Base-by-base conservation (phyloP, 2,797 vertebrate genomes). In the Uromys caudimaculatus region DNA sequence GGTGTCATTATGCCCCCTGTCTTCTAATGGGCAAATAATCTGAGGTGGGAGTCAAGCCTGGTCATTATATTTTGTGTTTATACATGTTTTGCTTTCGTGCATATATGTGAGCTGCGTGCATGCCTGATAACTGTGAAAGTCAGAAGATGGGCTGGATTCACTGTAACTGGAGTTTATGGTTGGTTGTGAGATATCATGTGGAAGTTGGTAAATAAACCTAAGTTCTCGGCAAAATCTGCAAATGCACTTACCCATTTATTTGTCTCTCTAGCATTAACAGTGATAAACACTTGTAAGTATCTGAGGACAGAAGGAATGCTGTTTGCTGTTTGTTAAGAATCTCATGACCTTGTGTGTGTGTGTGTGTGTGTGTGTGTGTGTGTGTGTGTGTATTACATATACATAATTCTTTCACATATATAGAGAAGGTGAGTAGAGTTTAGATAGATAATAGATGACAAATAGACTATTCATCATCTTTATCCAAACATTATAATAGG, bases 1-100 rank as follows among this genome's bases (percentile, higher is more conserved):
- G 91, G 78, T 95, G 89, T 95, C 82, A 94, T 86, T 94, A 91
- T 94, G 89, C 78, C 82, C 82, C 92, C 62, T 71, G 56, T 94
- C 89, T 96, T 94, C 86, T 97, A 94, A 89, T 94, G 86, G 95
- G 89, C 69, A 97, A 96, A 96, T 89, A 67, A 96, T 97, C 85
- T 93, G 64, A 95, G 96, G 93, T 95, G 64, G 54, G 91, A 94
- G 54, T 95, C 29, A 87, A 95, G 96, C 76, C 76, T 96, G 78
- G 82, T 83, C 54, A 71, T 71, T 71, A 71, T 71, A 71, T 71
- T 71, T 71, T 71, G 69, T 71, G 69, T 71, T 71, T 71, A 10
- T 71, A 8, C 3, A 71, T 71, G 69, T 38, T 71, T 38, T 38
- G 69, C n/a, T 38, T 71, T 19, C 69, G 38, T 10, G 3, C n/a